phyloP scores from a whole-genome alignment of 2,888 invertebrate genomes.

The Psylliodes chrysocephalus region DNA sequence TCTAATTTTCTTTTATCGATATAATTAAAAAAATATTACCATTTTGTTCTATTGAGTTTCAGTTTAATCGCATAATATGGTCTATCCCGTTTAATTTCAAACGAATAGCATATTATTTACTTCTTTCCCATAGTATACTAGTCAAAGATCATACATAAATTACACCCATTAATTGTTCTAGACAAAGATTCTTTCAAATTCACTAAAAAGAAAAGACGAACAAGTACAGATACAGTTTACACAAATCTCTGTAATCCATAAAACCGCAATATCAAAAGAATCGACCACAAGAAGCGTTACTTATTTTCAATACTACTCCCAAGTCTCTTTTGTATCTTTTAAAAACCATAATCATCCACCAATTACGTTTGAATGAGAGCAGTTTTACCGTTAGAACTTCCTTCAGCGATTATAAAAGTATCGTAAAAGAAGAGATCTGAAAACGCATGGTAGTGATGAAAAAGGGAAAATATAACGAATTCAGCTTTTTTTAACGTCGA shows the following conservation, averaged over 20 bases:
- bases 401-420: background rate
- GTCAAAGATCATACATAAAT: too few species aligned
- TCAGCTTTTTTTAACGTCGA: too few species aligned
- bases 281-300: conserved; percentile 9
- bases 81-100: too few species aligned
- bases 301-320: conserved; percentile 7
- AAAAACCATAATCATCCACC: conserved; percentile 13
- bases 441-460: too few species aligned
- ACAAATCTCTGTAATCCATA: conserved; percentile 3
- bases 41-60: too few species aligned
- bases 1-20: too few species aligned
- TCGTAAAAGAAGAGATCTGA: background rate
- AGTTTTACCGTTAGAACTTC: conserved; percentile 9
- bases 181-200: background rate
- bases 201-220: background rate
- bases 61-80: too few species aligned
- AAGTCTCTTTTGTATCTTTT: conserved; percentile 5
- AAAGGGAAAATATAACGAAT: too few species aligned
- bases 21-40: too few species aligned
- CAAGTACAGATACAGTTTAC: background rate
- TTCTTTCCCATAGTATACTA: too few species aligned
- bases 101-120: too few species aligned
- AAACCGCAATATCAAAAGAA: conserved; percentile 13
- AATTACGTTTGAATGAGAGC: conserved; percentile 10
- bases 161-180: background rate